phyloP scores from a whole-genome alignment of 2,888 invertebrate species.

The Hirudinaria manillensis region DNA sequence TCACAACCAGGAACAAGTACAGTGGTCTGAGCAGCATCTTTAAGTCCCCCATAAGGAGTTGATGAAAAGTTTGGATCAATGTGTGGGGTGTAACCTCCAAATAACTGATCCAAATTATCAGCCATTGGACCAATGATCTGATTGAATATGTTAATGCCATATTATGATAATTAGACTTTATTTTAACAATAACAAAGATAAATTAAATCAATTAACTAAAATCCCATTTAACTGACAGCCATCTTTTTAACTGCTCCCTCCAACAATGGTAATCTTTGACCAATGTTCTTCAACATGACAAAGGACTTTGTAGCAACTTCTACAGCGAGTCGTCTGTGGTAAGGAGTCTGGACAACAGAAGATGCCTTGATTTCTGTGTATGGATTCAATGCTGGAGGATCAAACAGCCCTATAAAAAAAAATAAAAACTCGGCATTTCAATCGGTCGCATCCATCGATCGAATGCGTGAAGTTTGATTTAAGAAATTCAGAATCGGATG shows the following conservation, averaged over 20 bases:
- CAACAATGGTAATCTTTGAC: slow-evolving; percentile 28
- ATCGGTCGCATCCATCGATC: slow-evolving; percentile 15
- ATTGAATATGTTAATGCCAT: not conserved
- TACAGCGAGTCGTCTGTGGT: slow-evolving; percentile 42
- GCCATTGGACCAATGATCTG: slow-evolving; percentile 51
- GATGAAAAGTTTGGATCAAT: slow-evolving; percentile 42
- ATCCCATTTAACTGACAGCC: slow-evolving; percentile 11
- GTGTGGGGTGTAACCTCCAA: slow-evolving; percentile 47
- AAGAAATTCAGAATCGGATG: no score
- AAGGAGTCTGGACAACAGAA: slow-evolving; percentile 39
- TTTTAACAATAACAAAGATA: not conserved
- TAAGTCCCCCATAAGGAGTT: slow-evolving; percentile 45
- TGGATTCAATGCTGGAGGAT: slow-evolving; percentile 45
- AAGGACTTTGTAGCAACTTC: slow-evolving; percentile 44
- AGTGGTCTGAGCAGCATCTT: slow-evolving; percentile 38
- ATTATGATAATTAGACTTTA: not conserved
- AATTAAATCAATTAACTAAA: not conserved
- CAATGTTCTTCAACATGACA: slow-evolving; percentile 44
- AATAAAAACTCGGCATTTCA: not conserved
- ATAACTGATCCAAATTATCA: slow-evolving; percentile 44
- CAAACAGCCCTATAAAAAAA: slow-evolving; percentile 39
- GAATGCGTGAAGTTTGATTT: slow-evolving; percentile 35
- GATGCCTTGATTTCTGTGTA: slow-evolving; percentile 41
- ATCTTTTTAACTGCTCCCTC: slow-evolving; percentile 27
- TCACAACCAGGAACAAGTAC: slow-evolving; percentile 43